These are phyloP conservation scores for Lerista edwardsae DNA, from an alignment of 2,797 vertebrate species.

Conservation along the genomic window DNA sequence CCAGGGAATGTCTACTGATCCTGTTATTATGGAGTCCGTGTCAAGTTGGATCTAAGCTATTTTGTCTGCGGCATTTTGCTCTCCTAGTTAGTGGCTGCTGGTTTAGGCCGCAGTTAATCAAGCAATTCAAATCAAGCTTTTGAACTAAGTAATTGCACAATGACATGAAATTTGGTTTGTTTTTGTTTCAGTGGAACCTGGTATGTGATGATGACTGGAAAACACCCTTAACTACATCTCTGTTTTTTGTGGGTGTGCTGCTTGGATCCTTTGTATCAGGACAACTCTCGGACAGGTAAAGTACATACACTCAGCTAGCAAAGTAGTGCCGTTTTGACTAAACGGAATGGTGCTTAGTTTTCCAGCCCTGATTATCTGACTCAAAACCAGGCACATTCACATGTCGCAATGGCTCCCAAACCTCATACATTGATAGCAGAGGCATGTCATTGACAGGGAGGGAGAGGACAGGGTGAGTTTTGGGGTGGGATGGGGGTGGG, in stretches of 20 bases:
- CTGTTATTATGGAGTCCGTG: no score
- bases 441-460: no score
- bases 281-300: slow-evolving; percentile 93
- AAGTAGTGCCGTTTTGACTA: background rate
- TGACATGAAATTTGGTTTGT: slow-evolving; percentile 16
- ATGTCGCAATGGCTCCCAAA: background rate
- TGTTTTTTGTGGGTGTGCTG: slow-evolving; percentile 89
- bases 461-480: no score
- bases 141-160: background rate
- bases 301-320: accelerated
- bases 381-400: background rate
- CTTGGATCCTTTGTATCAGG: slow-evolving; percentile 88
- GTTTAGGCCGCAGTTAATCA: background rate
- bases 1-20: no score
- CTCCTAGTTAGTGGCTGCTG: background rate
- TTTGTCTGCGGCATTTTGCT: no score
- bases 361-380: background rate
- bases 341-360: background rate
- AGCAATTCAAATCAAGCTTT: background rate
- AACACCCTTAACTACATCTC: slow-evolving; percentile 85
- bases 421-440: no score
- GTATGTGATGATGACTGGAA: slow-evolving; percentile 92
- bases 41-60: no score
- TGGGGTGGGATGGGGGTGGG: no score
- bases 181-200: slow-evolving; percentile 88